These are phyloP conservation scores for Hydrozoanthus gracilis DNA, from an alignment of 92 coral and sea anemone genomes.

Conservation along the genomic window DNA sequence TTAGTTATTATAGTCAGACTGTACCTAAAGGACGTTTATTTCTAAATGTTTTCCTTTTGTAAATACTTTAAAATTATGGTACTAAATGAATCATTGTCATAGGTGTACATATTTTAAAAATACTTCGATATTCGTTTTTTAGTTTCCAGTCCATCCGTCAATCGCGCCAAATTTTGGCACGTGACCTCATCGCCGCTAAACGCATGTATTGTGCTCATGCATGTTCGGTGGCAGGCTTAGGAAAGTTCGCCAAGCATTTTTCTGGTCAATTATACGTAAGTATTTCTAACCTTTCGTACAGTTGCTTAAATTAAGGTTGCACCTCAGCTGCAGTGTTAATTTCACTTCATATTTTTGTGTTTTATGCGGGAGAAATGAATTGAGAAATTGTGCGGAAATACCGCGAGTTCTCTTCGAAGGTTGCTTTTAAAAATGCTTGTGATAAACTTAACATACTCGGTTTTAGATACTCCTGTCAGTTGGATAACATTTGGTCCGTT, in stretches of 20 bases:
- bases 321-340: background rate
- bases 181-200: slow-evolving; percentile 88
- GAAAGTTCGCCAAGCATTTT: slow-evolving; percentile 56
- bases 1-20: too few relatives aligned
- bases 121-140: too few relatives aligned
- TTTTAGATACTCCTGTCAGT: slow-evolving; percentile 12
- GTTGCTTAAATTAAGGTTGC: slow-evolving; percentile 1
- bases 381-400: slow-evolving; percentile 43
- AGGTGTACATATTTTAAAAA: too few relatives aligned
- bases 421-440: slow-evolving; percentile 14
- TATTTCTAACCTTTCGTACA: slow-evolving; percentile 45
- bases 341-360: background rate
- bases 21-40: too few relatives aligned
- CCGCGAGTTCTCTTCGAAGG: slow-evolving; percentile 45
- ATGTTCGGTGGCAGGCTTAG: slow-evolving; percentile 72
- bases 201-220: slow-evolving; percentile 99
- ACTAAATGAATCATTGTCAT: too few relatives aligned
- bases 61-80: too few relatives aligned
- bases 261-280: slow-evolving; percentile 90
- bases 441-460: slow-evolving; percentile 22
- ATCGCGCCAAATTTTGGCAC: slow-evolving; percentile 94
- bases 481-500: background rate
- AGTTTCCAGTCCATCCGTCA: slow-evolving; percentile 81
- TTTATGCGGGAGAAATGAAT: slow-evolving; percentile 11
- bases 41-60: too few relatives aligned